These are phyloP conservation scores for Adelosebastes latens DNA, from an alignment of 2,797 vertebrate genomes.

Conservation along the genomic window DNA sequence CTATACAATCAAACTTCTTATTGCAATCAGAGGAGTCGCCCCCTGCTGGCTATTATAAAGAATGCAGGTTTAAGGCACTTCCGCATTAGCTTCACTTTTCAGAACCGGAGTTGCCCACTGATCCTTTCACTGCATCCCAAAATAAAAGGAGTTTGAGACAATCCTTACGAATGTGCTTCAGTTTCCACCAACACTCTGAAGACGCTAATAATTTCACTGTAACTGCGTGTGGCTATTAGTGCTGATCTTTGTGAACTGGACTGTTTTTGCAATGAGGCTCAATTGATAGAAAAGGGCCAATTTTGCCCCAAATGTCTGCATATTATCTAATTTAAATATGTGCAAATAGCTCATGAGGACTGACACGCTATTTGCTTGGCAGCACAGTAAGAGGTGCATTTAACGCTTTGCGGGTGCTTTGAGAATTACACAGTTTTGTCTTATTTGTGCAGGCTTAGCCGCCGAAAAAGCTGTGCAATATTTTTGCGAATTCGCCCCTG, in stretches of 20 bases:
- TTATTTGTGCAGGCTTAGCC: not conserved
- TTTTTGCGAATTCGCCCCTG: not conserved
- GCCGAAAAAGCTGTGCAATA: not conserved
- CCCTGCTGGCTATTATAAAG: too few relatives aligned
- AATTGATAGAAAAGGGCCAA: not conserved
- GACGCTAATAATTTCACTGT: too few relatives aligned
- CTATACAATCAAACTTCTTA: too few relatives aligned
- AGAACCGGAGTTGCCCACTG: too few relatives aligned
- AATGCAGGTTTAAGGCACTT: too few relatives aligned
- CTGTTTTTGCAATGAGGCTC: not conserved
- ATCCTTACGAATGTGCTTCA: not conserved
- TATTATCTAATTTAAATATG: not conserved
- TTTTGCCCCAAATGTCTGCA: not conserved
- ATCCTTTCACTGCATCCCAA: not conserved
- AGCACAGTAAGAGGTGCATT: not conserved
- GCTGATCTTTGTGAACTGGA: too few relatives aligned
- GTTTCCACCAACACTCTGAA: too few relatives aligned
- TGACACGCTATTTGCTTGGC: not conserved
- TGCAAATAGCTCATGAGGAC: not conserved
- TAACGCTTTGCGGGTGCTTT: not conserved
- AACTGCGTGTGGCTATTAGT: too few relatives aligned
- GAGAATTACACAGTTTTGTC: not conserved
- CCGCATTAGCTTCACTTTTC: too few relatives aligned
- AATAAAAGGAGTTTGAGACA: not conserved
- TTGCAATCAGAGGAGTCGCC: too few relatives aligned